Conservation (phyloP, 2,888 invertebrate species). For the Macrophya annulata region DNA sequence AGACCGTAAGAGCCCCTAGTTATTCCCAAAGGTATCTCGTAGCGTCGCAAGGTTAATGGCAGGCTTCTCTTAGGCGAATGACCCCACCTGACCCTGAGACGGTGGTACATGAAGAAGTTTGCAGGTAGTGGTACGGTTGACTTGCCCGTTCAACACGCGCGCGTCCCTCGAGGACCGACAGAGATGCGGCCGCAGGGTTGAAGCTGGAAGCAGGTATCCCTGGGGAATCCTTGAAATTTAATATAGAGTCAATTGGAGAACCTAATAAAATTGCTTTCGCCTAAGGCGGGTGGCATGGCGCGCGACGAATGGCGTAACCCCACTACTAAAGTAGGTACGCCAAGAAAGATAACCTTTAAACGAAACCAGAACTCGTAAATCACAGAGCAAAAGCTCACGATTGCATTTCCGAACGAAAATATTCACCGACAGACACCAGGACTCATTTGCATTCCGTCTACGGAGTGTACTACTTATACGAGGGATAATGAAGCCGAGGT, state of each 20-base stretch:
- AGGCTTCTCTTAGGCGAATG: conserved; percentile 64
- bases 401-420: conserved; percentile 65
- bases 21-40: conserved; percentile 38
- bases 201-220: conserved; percentile 65
- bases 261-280: conserved; percentile 76
- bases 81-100: conserved; percentile 61
- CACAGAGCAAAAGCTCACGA: conserved; percentile 55
- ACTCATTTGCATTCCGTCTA: conserved; percentile 77
- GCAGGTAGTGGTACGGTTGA: conserved; percentile 52
- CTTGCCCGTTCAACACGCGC: conserved; percentile 67
- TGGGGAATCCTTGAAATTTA: conserved; percentile 76
- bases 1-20: conserved; percentile 36
- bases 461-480: conserved; percentile 60
- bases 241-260: conserved; percentile 77
- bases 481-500: conserved; percentile 77
- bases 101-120: conserved; percentile 45
- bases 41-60: conserved; percentile 64
- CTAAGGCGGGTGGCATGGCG: conserved; percentile 64
- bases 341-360: conserved; percentile 15
- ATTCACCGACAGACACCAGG: conserved; percentile 60
- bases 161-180: conserved; percentile 64
- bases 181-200: conserved; percentile 65
- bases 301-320: conserved; percentile 40
- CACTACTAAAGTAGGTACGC: neutral
- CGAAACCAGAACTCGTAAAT: conserved; percentile 42